Base-by-base conservation (phyloP, 2,888 invertebrate species). In the Mylabris sibirica region DNA sequence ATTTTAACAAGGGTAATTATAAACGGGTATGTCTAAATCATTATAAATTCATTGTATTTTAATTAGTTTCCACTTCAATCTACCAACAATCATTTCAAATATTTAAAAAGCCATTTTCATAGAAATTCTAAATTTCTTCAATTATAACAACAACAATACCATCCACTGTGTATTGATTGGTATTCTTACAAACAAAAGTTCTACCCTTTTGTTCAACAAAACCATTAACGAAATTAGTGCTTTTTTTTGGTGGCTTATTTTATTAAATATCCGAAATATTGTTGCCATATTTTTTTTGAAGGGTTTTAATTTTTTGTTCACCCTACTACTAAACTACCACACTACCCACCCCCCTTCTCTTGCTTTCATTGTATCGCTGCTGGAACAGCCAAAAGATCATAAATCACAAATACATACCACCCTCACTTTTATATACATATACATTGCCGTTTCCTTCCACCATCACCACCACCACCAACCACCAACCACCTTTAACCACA, bases 31-130 rank as follows among this genome's bases (percentile, higher is more conserved):
- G 44, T 38, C 1, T 49, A 20, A 49, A 49, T 11, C 49, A 49
- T 49, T 49, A 49, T 20, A 49, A 49, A 49, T 49, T 49, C 49
- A 49, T 49, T 49, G 20, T 20, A 49, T 20, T 49, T 49, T 49
- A 49, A 49, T 49, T 49, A 49, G 49, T 49, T 49, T 49, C 20
- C 20, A 20, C 49, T 8, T 49, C 49, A 49, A 49, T 49, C 49
- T 49, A 6, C 3, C 20, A 49, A 49, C 11, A 49, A 20, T 49
- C 1, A 14, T 22, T 3, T 49, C 20, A 22, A 49, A 20, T 49
- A 20, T 49, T 49, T 20, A 20, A 49, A 9, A 20, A 8, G 20
- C 20, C 49, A 49, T 22, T 49, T 49, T 9, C 3, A 44, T 17
- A 5, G 4, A 12, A n/a, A 49, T 49, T 49, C 9, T 20, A 20